Percentiles rank a stretch among this genome's conserved stretches.
phyloP scores from a whole-genome alignment of 2,113 vertebrate species.

The Seriola aureovittata region DNA sequence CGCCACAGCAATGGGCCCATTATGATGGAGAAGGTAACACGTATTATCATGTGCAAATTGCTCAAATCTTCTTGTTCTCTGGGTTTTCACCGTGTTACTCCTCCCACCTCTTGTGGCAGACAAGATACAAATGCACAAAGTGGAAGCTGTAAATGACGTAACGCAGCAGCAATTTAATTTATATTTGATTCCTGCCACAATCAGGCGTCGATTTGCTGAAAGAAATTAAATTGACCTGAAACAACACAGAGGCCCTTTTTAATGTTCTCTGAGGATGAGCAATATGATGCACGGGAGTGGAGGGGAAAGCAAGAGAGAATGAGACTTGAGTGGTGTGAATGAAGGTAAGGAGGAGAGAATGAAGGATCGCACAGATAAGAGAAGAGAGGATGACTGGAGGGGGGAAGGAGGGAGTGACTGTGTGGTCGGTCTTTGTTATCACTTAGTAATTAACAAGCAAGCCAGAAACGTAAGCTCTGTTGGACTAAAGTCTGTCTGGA shows the following conservation, averaged over 20 bases:
- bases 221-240: constrained; percentile 27
- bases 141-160: not conserved
- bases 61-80: constrained; percentile 30
- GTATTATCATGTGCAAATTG: constrained; percentile 70
- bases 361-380: constrained; percentile 7
- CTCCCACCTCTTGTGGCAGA: not conserved
- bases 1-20: constrained; percentile 22
- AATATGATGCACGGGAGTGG: not conserved
- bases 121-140: not conserved
- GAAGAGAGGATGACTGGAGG: not conserved
- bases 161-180: not conserved
- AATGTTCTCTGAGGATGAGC: not conserved
- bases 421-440: constrained; percentile 34
- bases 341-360: not conserved
- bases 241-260: not conserved
- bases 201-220: not conserved
- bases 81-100: not conserved
- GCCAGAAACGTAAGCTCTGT: constrained; percentile 47
- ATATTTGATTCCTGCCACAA: not conserved
- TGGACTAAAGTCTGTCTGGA: not conserved
- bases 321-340: not conserved
- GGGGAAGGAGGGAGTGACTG: not conserved
- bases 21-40: constrained; percentile 64
- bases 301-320: not conserved
- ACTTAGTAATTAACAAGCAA: constrained; percentile 61